Percentiles rank a stretch among this genome's conserved stretches.
These are phyloP conservation scores for Bibio marci DNA, from an alignment of 2,888 invertebrate species.

Conservation along the genomic window DNA sequence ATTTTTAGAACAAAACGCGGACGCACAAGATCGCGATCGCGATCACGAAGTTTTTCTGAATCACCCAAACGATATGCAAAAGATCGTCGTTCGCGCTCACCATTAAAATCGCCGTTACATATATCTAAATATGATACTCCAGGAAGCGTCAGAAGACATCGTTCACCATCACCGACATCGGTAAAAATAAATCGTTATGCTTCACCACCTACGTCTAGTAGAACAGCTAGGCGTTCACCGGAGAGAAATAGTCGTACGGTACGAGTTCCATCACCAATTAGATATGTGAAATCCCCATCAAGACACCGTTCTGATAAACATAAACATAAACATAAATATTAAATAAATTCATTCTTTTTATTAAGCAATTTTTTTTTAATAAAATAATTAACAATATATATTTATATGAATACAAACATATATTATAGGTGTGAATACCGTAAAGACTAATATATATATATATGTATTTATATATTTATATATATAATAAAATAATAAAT, in stretches of 20 bases:
- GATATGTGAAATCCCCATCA: constrained; percentile 9
- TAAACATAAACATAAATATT: constrained; percentile 34
- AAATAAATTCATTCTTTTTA: too few species aligned
- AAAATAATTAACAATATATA: too few species aligned
- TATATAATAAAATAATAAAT: too few species aligned
- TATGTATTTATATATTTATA: too few species aligned
- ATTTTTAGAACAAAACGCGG: constrained; percentile 13
- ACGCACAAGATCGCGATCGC: neutral
- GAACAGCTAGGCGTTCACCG: constrained; percentile 9
- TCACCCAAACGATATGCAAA: constrained; percentile 20
- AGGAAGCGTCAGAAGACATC: neutral
- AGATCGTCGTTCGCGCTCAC: neutral
- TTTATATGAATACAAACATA: too few species aligned
- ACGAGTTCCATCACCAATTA: constrained; percentile 20
- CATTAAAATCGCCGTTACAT: constrained; percentile 1
- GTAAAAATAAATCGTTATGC: neutral
- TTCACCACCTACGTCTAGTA: neutral
- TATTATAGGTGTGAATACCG: too few species aligned
- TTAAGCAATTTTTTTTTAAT: too few species aligned
- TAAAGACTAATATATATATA: too few species aligned
- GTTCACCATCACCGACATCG: constrained; percentile 2
- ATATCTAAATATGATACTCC: constrained; percentile 19
- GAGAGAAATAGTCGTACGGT: constrained; percentile 12
- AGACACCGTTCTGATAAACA: constrained; percentile 28
- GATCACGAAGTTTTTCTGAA: constrained; percentile 9